Evolutionary conservation across 2,888 invertebrate species (phyloP).

Genomic region (Tetheella fluctuosa): DNA sequence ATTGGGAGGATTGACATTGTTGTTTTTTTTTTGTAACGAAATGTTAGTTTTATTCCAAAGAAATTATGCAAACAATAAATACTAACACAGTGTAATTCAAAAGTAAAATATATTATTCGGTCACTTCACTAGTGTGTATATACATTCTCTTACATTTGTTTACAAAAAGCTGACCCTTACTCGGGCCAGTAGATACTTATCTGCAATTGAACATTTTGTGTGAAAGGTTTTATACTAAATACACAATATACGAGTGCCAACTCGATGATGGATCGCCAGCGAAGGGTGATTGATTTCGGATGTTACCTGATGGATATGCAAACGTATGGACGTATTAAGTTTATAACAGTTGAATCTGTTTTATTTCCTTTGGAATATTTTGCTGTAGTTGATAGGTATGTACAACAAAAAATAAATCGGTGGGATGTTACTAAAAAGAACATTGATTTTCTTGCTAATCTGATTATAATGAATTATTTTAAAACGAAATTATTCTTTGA

Average conservation of each 20-base stretch:
- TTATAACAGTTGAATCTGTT: background rate
- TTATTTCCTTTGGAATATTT: background rate
- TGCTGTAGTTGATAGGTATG: no score
- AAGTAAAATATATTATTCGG: background rate
- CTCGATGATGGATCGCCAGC: constrained; percentile 58
- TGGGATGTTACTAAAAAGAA: no score
- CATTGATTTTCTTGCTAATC: no score
- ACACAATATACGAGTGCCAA: constrained; percentile 31
- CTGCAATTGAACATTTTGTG: constrained; percentile 20
- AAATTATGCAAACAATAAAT: background rate
- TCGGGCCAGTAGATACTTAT: constrained; percentile 15
- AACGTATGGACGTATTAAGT: constrained; percentile 40
- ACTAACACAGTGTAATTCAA: background rate
- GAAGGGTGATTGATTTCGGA: constrained; percentile 52
- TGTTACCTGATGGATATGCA: constrained; percentile 52
- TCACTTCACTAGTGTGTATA: background rate
- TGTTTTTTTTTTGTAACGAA: no score
- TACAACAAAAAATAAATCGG: no score
- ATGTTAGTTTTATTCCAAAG: no score
- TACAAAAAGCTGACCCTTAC: constrained; percentile 13
- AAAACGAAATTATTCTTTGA: no score
- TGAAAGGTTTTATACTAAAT: constrained; percentile 22
- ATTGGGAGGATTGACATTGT: no score
- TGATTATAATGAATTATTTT: background rate
- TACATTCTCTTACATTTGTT: constrained; percentile 3